phyloP scores from a whole-genome alignment of 2,113 vertebrate species.

The Cryptomyrus ogoouensis region DNA sequence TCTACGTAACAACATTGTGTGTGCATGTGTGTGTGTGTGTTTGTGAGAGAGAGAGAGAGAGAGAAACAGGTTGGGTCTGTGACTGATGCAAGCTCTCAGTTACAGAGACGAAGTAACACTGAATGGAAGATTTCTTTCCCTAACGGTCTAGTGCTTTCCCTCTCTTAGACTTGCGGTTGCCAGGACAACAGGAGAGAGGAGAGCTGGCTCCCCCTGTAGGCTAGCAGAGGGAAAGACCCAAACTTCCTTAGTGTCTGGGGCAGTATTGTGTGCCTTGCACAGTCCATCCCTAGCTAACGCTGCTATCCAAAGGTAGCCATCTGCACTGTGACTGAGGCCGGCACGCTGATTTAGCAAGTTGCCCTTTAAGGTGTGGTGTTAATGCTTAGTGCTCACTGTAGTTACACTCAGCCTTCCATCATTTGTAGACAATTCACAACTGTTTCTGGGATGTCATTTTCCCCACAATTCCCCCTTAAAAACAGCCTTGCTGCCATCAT shows the following conservation, averaged over 20 bases:
- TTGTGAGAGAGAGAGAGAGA: not conserved
- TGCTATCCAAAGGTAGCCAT: not conserved
- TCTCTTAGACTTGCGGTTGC: constrained; percentile 5
- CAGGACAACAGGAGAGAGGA: constrained; percentile 17
- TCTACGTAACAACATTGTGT: not conserved
- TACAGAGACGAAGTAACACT: constrained; percentile 9
- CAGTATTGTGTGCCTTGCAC: not conserved
- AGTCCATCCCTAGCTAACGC: not conserved
- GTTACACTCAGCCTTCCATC: not conserved
- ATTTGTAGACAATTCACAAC: not conserved
- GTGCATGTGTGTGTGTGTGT: not conserved
- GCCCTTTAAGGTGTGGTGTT: not conserved
- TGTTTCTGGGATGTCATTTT: not conserved
- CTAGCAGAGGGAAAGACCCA: not conserved
- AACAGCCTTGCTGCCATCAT: not conserved
- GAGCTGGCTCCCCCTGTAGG: constrained; percentile 2
- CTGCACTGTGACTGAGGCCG: not conserved
- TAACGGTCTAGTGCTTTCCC: not conserved
- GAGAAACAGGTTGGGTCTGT: not conserved
- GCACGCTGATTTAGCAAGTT: not conserved
- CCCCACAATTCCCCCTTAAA: not conserved
- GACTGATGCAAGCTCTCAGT: not conserved
- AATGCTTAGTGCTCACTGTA: not conserved
- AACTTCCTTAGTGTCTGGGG: not conserved
- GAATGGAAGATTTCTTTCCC: constrained; percentile 17